These are phyloP conservation scores for Papilio elwesi DNA, from an alignment of 2,888 invertebrate species.

Conservation along the genomic window DNA sequence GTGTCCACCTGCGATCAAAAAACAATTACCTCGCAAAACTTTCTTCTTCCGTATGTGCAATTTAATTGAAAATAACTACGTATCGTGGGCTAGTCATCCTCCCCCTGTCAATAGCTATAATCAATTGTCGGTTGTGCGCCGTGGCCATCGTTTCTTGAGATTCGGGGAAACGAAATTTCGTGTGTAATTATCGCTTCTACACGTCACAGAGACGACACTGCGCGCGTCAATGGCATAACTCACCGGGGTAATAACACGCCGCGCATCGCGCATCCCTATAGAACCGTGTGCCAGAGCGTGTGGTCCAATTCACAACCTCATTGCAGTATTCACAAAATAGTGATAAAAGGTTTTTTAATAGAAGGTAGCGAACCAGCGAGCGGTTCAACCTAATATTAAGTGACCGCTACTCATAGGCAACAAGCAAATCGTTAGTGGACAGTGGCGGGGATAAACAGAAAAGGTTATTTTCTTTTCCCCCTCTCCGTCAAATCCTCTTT, in stretches of 20 bases:
- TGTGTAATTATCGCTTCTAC: constrained; percentile 72
- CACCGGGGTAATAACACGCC: constrained; percentile 76
- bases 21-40: constrained; percentile 23
- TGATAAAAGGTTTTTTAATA: background rate
- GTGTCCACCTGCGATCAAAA: constrained; percentile 16
- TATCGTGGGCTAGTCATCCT: constrained; percentile 5
- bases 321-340: background rate
- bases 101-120: constrained; percentile 28
- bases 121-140: constrained; percentile 36
- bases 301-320: constrained; percentile 49
- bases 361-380: too few species aligned
- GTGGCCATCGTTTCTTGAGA: constrained; percentile 58
- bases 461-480: too few species aligned
- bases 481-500: too few species aligned
- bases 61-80: constrained; percentile 35
- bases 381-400: background rate
- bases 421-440: too few species aligned
- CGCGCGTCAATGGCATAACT: constrained; percentile 78
- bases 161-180: constrained; percentile 76
- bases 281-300: constrained; percentile 48
- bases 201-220: constrained; percentile 53
- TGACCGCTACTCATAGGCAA: background rate
- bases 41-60: constrained; percentile 13
- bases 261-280: constrained; percentile 68
- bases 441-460: too few species aligned